A percentile compares a stretch with the other conserved stretches of the same genome.
Evolutionary conservation across 2,888 invertebrate genomes (phyloP).

Genomic region (Hermaeophaga mercurialis): DNA sequence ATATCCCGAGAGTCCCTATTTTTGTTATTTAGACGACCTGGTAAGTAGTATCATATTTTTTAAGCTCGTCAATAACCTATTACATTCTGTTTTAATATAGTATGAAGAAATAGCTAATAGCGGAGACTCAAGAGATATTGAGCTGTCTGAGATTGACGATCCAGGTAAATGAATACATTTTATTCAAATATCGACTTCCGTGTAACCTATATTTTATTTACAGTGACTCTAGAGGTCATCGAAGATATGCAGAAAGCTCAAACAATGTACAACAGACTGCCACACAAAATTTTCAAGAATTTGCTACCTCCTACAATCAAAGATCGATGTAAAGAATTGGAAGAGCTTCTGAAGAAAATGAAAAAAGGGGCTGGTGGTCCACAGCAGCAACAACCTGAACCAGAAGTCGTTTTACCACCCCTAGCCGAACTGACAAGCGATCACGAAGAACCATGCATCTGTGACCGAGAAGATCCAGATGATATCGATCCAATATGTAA

Average conservation of each 20-base stretch:
- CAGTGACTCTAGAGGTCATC: constrained; percentile 34
- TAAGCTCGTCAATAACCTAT: not conserved
- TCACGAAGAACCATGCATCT: constrained; percentile 22
- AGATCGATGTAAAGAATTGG: constrained; percentile 18
- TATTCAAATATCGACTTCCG: no score
- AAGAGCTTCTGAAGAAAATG: constrained; percentile 1
- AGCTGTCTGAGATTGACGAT: constrained; percentile 14
- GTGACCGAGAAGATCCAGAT: constrained; percentile 9
- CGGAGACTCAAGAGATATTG: constrained; percentile 6
- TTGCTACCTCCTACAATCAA: constrained; percentile 23
- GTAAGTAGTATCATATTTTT: constrained; percentile 20
- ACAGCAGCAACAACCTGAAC: not conserved
- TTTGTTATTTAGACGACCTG: constrained; percentile 43
- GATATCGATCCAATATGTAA: constrained; percentile 13
- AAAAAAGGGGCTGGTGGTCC: not conserved
- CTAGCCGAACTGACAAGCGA: constrained; percentile 21
- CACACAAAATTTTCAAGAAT: constrained; percentile 8
- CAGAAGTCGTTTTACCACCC: constrained; percentile 19
- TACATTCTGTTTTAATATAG: constrained; percentile 5
- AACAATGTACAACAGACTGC: constrained; percentile 36
- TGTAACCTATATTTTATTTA: no score
- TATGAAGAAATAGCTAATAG: constrained; percentile 9
- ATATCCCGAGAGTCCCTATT: constrained; percentile 51
- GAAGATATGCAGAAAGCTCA: constrained; percentile 43
- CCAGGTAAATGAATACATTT: constrained; percentile 24